phyloP scores from a whole-genome alignment of 2,797 vertebrate genomes.

The Platalea minor region DNA sequence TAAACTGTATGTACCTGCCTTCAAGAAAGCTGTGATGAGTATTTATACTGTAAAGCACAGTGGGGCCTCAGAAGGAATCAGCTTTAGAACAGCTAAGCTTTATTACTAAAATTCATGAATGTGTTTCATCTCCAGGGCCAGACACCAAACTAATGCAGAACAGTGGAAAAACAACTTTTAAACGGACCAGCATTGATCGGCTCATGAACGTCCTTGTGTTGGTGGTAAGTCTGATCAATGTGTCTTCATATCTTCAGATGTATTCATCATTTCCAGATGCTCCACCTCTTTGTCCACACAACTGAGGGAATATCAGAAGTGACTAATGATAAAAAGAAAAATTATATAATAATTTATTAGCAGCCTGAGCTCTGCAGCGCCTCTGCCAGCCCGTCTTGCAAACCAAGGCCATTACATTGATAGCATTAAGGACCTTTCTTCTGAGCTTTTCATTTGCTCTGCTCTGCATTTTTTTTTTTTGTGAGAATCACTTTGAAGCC shows the following conservation, averaged over 20 bases:
- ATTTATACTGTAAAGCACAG: neutral
- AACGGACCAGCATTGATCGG: conserved; percentile 90
- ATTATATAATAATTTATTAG: neutral
- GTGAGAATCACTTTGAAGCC: neutral
- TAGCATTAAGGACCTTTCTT: neutral
- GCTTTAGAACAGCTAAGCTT: neutral
- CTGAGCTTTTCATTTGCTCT: neutral
- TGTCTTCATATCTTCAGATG: neutral
- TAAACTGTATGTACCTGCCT: neutral
- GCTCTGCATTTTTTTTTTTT: neutral
- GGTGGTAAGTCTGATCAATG: conserved; percentile 81
- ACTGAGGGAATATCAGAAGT: neutral
- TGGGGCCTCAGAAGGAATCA: neutral
- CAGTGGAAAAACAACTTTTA: conserved; percentile 87
- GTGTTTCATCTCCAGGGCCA: conserved; percentile 79
- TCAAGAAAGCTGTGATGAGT: neutral
- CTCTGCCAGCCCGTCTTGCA: neutral
- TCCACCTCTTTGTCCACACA: neutral
- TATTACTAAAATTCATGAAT: conserved; percentile 6
- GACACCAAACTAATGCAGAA: conserved; percentile 99
- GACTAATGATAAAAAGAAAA: neutral
- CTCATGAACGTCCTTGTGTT: conserved; percentile 93
- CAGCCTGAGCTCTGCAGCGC: neutral
- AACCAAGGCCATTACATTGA: neutral
- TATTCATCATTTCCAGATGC: neutral